Evolutionary conservation across 1,140 invertebrate genomes (phyloP), one percentile per base, ranked within the genome.

Genomic region (Planococcus citri): DNA sequence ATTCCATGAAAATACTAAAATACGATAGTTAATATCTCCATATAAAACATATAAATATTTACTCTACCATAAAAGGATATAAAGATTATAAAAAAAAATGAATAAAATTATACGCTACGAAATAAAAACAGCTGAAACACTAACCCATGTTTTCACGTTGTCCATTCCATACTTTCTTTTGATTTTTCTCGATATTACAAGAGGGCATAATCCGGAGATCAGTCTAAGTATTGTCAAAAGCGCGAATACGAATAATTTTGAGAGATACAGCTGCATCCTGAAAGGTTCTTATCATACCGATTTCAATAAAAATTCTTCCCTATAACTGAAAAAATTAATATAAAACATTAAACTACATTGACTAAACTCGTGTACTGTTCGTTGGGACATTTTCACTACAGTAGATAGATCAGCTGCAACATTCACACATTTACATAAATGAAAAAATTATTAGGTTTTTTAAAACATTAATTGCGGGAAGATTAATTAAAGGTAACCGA

Each of bases 231-330:
- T 51, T 51, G 41, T 51, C 41, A 51, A 20, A 14, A 51, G 41
- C 17, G 17, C 4, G 17, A 51, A 51, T 6, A 51, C 41, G 41
- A 9, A 51, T 20, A 51, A n/a, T 20, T 51, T 51, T 4, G 41
- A 51, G 17, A 17, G 17, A 51, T 51, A 51, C n/a, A 51, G 10
- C 41, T 51, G 41, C 41, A 51, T 51, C 17, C 3, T 51, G 41
- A n/a, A 51, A 51, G n/a, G n/a, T 20, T 51, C 41, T 51, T 51
- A 51, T 51, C 41, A 51, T 51, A 51, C 41, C 41, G 41, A 51
- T 51, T 3, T 20, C 17, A 51, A 51, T 51, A 20, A 51, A 51
- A 9, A 51, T 20, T 2, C 17, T n/a, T 20, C 3, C 41, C 6
- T 51, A 51, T 51, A 3, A 51, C 41, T 51, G 41, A 20, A 51